Conservation (phyloP, 2,797 vertebrate genomes). For the Pterois miles region DNA sequence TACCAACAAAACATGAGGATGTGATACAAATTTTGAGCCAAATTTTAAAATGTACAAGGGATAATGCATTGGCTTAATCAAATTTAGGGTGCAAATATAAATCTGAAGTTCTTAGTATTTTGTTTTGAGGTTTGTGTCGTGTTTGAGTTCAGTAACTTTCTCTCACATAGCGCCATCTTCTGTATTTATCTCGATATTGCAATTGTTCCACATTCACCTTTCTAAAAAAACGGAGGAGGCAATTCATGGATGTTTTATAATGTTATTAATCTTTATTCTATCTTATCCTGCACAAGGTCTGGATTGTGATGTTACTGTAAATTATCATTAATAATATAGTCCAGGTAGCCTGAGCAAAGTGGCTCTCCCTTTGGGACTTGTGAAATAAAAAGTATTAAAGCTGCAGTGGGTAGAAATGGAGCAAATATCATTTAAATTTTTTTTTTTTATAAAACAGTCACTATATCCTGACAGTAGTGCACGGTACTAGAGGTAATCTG, state of each 20-base stretch:
- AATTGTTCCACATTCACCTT: background rate
- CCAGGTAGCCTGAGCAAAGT: background rate
- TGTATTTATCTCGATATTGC: conserved; percentile 26
- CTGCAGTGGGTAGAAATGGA: too few relatives aligned
- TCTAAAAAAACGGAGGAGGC: background rate
- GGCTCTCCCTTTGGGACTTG: background rate
- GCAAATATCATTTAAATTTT: too few relatives aligned
- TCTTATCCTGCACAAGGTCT: background rate
- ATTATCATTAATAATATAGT: background rate
- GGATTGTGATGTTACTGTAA: background rate
- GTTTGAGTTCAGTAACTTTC: background rate
- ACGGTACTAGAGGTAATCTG: too few relatives aligned
- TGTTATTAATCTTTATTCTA: background rate
- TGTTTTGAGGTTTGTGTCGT: conserved; percentile 25
- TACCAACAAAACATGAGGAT: background rate
- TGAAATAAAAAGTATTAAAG: conserved; percentile 6
- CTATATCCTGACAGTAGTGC: too few relatives aligned
- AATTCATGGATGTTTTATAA: background rate
- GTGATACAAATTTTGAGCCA: background rate
- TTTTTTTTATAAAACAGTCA: too few relatives aligned
- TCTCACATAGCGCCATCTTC: conserved; percentile 69
- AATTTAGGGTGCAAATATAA: background rate
- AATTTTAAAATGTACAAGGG: background rate
- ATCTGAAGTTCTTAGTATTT: background rate
- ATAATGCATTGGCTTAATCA: background rate